Base-by-base conservation (phyloP, 1,140 invertebrate species). In the Drosophila rufa region DNA sequence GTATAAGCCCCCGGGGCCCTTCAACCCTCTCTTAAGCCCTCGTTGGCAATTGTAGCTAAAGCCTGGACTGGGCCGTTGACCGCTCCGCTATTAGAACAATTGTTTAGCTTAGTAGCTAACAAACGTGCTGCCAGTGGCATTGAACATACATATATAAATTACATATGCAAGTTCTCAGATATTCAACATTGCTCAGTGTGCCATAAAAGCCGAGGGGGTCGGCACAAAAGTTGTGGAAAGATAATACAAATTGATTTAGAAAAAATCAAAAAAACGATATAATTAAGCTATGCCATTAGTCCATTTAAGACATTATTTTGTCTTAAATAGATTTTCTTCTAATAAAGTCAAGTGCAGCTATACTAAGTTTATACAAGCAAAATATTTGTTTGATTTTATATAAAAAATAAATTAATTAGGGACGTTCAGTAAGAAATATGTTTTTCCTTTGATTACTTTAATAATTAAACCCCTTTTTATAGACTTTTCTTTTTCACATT, bases 71-170 rank as follows among this genome's bases (percentile, higher is more conserved):
- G 64, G 65, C 64, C 64, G n/a, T 69, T 78, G 74, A 78, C 75
- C 64, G 62, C 27, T 59, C 14, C 19, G 33, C 64, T 43, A 45
- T 69, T 77, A 69, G 33, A 69, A 61, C 50, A 56, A 61, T 45
- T 51, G 56, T 43, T 70, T 48, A 42, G 69, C 40, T 56, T 40
- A 25, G 36, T 70, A 30, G 33, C 40, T 22, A 51, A 75, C 40
- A 75, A 76, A 57, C 61, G 74, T 66, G 74, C 22, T 30, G 40
- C 33, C 40, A 45, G 36, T 61, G 73, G 50, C 64, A 77, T 69
- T 76, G 66, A 73, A 58, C 4, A 42, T 9, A 25, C 9, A 36
- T 14, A 15, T 46, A 70, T 7, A 51, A 71, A 59, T 71, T 71
- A 51, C 45, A 42, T 51, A 51, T 59, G 53, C 38, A 47, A 67